Evolutionary conservation across 2,113 vertebrate species (phyloP).

Genomic region (Anser brachyrhynchus): DNA sequence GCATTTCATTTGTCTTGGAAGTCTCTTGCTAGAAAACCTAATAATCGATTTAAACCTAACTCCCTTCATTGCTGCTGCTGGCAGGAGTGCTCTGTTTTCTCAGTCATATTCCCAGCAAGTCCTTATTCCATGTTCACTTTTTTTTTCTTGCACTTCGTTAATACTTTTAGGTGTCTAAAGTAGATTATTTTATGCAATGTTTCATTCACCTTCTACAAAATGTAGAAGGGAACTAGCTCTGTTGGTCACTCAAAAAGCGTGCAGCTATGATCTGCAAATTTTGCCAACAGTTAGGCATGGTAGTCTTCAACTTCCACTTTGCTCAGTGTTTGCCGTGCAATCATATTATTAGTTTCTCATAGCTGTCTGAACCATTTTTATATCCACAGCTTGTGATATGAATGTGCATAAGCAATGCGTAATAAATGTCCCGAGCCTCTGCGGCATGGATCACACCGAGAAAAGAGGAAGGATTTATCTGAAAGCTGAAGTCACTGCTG

Average conservation of each 20-base stretch:
- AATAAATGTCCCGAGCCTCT: conserved; percentile 95
- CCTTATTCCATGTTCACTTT: not conserved
- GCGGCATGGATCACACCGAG: conserved; percentile 95
- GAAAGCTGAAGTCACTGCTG: conserved; percentile 90
- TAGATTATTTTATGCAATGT: not conserved
- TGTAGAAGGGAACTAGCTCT: not conserved
- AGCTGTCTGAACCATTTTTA: not conserved
- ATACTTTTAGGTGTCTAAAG: not conserved
- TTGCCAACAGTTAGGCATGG: not conserved
- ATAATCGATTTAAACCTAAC: not conserved
- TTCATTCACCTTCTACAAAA: not conserved
- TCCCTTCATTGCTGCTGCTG: not conserved
- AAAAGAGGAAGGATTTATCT: conserved; percentile 92
- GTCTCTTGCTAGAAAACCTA: not conserved
- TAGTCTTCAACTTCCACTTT: not conserved
- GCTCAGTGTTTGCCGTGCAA: not conserved
- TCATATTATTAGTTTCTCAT: not conserved
- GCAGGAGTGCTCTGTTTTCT: not conserved
- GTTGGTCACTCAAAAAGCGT: not conserved
- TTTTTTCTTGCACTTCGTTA: not conserved
- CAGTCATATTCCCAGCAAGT: not conserved
- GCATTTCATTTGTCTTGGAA: not conserved
- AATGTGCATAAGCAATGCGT: conserved; percentile 97
- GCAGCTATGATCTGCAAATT: not conserved
- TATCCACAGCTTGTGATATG: conserved; percentile 92